Base-by-base conservation (phyloP, 2,888 invertebrate species). In the Eilema sororculum region DNA sequence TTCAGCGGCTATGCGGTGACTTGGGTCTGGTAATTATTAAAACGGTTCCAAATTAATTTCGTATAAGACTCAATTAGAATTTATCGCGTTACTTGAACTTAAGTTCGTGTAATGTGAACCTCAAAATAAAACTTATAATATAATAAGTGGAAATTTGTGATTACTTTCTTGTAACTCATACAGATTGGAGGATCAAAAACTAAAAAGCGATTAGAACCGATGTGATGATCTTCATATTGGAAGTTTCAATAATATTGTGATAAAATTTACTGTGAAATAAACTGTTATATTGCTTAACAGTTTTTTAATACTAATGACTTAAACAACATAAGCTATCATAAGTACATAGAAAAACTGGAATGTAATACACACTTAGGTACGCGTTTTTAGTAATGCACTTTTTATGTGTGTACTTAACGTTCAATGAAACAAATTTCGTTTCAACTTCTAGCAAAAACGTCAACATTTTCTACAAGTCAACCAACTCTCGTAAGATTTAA, bases 1-100 rank as follows among this genome's bases (percentile, higher is more conserved):
- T 90, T 88, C 87, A 86, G 87, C 78, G 81, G 85, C 84, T 80
- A 77, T 84, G 84, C 80, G 83, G 84, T 83, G 83, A 80, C 80
- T 79, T 71, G 67, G 73, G 78, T 78, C 76, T 75, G 63, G 78
- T 75, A 71, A 73, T 78, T 78, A 77, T 76, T 76, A 77, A 82
- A 81, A 78, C 76, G 46, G 70, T 24, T 67, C 56, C 62, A 63
- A 74, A 78, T 75, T 75, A 13, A 68, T 64, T 74, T 69, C 56
- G 69, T 67, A 72, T 67, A 72, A 65, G 59, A 73, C 58, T 69
- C 41, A 71, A 30, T 71, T 71, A 72, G 24, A 73, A 72, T 57
- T 75, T 24, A 25, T 52, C 62, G 22, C 61, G 6, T 64, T 33
- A 59, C 24, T 41, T 16, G 1, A 52, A 70, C 66, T 64, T 52